Base-by-base conservation (phyloP, 2,888 invertebrate genomes). In the Cerastis rubricosa region DNA sequence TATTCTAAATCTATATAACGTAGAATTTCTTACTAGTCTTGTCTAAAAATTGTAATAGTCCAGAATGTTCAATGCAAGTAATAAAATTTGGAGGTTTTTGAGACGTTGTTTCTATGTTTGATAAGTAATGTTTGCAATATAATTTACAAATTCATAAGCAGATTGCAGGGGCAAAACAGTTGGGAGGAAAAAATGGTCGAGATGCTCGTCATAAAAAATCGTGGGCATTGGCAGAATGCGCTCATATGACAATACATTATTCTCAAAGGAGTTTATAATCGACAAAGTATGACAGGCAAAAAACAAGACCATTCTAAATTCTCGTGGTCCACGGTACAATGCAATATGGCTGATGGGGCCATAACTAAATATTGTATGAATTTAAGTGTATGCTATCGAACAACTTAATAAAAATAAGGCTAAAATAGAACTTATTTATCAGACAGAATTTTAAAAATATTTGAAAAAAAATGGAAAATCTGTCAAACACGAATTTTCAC, bases 1-100 rank as follows among this genome's bases (percentile, higher is more conserved):
- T 91, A 94, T 81, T 95, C 96, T 12, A 96, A 96, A 92, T 96
- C 96, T 77, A 90, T 96, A 65, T 96, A 90, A 85, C 22, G 57
- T 83, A 61, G 69, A 76, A 69, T 76, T 12, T 47, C 63, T 35
- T 40, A 25, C 25, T 45, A 61, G 71, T 68, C 65, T 78, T 66
- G 73, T 85, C 73, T 22, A 35, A 66, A 72, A 57, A 71, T 25
- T 57, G 63, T 72, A 66, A 65, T 54, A n/a, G 69, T 86, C 66
- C 64, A 72, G 57, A 74, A 71, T 74, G 57, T 79, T 40, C 12
- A 51, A 63, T 69, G n/a, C 65, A 66, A 83, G 79, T 74, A 84
- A 79, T 86, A 84, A 84, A 86, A 61, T 69, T 66, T 79, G 64
- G 29, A 66, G 51, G 70, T 80, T 29, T 45, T 6, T 43, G 14